phyloP scores from a whole-genome alignment of 2,797 vertebrate species.

The Acrossocheilus wenchowensis region DNA sequence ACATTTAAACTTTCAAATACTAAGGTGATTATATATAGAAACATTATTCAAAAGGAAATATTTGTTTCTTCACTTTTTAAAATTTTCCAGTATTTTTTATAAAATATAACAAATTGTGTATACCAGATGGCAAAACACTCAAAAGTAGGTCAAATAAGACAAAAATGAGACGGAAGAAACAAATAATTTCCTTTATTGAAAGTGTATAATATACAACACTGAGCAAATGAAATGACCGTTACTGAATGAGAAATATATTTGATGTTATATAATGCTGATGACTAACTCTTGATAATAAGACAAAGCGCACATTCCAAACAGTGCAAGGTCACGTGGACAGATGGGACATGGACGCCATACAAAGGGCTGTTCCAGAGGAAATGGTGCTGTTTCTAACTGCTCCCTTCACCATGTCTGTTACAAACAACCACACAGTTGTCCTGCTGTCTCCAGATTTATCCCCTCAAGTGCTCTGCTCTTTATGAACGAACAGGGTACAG shows the following conservation, averaged over 20 bases:
- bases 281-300: neutral
- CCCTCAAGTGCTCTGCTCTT: neutral
- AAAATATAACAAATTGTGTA: constrained; percentile 35
- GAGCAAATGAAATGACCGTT: constrained; percentile 32
- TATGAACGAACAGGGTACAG: neutral
- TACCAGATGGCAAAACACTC: constrained; percentile 5
- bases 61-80: constrained; percentile 75
- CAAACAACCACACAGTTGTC: neutral
- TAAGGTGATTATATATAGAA: neutral
- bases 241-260: constrained; percentile 12
- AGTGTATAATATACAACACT: constrained; percentile 67
- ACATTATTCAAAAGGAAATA: constrained; percentile 74
- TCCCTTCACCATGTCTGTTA: neutral
- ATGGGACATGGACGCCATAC: neutral
- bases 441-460: neutral
- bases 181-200: constrained; percentile 97
- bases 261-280: neutral
- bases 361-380: neutral
- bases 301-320: neutral
- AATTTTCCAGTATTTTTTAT: constrained; percentile 25
- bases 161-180: constrained; percentile 86
- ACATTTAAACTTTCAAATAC: neutral
- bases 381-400: neutral
- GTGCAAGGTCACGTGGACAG: neutral
- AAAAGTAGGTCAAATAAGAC: constrained; percentile 68